Evolutionary conservation across 1,140 invertebrate species (phyloP).

Genomic region (Coelopa frigida): DNA sequence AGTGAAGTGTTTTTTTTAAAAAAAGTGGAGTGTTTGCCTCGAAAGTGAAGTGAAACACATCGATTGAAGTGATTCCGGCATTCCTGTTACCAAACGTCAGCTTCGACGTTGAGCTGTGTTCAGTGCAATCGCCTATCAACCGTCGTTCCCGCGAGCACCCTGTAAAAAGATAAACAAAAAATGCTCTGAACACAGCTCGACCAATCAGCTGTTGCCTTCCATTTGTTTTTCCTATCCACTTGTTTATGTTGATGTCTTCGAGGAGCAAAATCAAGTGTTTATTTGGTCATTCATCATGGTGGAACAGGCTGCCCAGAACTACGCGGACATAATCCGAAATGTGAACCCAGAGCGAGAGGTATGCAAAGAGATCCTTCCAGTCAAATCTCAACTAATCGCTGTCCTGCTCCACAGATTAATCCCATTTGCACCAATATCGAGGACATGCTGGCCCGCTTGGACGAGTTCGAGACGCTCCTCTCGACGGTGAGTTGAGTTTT

Average conservation of each 20-base stretch:
- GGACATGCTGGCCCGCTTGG: conserved; percentile 31
- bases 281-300: conserved; percentile 11
- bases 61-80: too few species aligned
- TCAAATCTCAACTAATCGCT: neutral
- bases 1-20: too few species aligned
- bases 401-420: conserved; percentile 20
- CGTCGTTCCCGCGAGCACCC: too few species aligned
- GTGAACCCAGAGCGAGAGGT: conserved; percentile 31
- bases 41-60: too few species aligned
- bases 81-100: too few species aligned
- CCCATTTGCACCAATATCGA: conserved; percentile 39
- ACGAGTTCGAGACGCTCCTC: conserved; percentile 37
- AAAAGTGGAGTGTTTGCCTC: too few species aligned
- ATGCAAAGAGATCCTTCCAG: neutral
- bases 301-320: conserved; percentile 21
- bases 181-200: conserved; percentile 7
- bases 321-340: conserved; percentile 30
- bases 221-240: too few species aligned
- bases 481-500: conserved; percentile 15
- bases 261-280: neutral
- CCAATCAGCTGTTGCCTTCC: conserved; percentile 8
- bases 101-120: too few species aligned
- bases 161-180: too few species aligned
- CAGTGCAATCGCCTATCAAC: too few species aligned
- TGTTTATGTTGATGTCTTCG: too few species aligned